Evolutionary conservation across 2,888 invertebrate species (phyloP).

Genomic region (Hirtodrosophila histrioides): DNA sequence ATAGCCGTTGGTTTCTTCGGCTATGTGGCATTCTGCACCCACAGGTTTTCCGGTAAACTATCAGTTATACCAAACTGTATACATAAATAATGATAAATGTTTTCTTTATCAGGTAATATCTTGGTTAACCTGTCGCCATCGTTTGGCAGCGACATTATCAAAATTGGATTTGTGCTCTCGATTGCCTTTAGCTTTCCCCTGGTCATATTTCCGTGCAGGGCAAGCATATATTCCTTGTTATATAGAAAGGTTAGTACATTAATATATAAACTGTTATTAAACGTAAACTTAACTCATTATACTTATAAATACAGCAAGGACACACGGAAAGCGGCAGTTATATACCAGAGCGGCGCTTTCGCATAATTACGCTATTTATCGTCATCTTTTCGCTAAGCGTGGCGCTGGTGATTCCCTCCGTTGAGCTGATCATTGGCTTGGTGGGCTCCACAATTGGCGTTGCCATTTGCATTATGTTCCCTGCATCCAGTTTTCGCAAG

Average conservation of each 20-base stretch:
- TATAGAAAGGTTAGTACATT: slow-evolving; percentile 89
- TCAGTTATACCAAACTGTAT: too few relatives aligned
- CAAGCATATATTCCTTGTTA: slow-evolving; percentile 95
- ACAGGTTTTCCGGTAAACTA: slow-evolving; percentile 87
- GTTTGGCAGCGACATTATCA: slow-evolving; percentile 93
- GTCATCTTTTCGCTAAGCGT: slow-evolving; percentile 90
- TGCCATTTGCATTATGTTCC: slow-evolving; percentile 95
- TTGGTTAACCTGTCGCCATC: slow-evolving; percentile 93
- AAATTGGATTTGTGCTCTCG: slow-evolving; percentile 96
- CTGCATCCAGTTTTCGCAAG: slow-evolving; percentile 94
- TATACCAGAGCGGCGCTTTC: slow-evolving; percentile 94
- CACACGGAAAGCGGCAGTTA: slow-evolving; percentile 89
- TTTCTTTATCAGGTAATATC: slow-evolving; percentile 89
- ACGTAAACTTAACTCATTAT: background rate
- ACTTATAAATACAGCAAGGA: slow-evolving; percentile 84
- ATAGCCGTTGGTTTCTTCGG: slow-evolving; percentile 96
- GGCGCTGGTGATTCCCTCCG: slow-evolving; percentile 95
- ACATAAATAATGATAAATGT: background rate
- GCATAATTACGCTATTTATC: slow-evolving; percentile 92
- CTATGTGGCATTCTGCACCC: slow-evolving; percentile 92
- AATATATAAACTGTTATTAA: background rate
- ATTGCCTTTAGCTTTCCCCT: slow-evolving; percentile 98
- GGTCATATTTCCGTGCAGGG: slow-evolving; percentile 97
- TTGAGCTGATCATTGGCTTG: slow-evolving; percentile 96
- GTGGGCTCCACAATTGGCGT: slow-evolving; percentile 98